Evolutionary conservation across 1,140 invertebrate species (phyloP).

Genomic region (Patella vulgata): DNA sequence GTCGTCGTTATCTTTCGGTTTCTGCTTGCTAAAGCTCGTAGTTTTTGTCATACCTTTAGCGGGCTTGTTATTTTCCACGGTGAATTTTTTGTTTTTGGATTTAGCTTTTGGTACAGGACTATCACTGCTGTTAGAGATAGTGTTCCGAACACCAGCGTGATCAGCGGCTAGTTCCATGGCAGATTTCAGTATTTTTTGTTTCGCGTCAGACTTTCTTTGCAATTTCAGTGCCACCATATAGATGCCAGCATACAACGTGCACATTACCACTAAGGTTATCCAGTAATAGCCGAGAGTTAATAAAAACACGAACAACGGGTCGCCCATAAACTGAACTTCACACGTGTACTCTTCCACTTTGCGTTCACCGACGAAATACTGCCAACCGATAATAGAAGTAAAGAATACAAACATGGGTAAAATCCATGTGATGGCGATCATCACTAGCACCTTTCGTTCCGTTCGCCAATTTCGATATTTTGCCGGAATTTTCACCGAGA

Average conservation of each 20-base stretch:
- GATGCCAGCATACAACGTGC: conserved; percentile 90
- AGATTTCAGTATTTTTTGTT: conserved; percentile 71
- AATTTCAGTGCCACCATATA: conserved; percentile 98
- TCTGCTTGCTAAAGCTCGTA: conserved; percentile 51
- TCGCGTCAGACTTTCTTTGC: conserved; percentile 92
- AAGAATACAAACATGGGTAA: conserved; percentile 97
- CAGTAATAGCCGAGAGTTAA: conserved; percentile 98
- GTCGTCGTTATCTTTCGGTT: conserved; percentile 70
- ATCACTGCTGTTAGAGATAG: conserved; percentile 9
- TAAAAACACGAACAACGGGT: conserved; percentile 97
- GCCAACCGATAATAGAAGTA: conserved; percentile 99
- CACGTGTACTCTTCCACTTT: conserved; percentile 82
- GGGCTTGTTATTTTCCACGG: conserved; percentile 6
- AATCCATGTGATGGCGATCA: conserved; percentile 91
- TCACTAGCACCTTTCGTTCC: conserved; percentile 84
- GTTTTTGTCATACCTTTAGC: conserved; percentile 35
- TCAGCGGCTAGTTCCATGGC: conserved; percentile 50
- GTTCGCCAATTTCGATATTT: conserved; percentile 98
- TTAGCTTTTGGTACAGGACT: conserved; percentile 9
- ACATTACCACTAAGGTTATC: conserved; percentile 77
- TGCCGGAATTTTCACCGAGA: conserved; percentile 98
- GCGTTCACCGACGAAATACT: conserved; percentile 91
- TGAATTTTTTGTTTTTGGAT: conserved; percentile 21
- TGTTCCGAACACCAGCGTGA: background rate
- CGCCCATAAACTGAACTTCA: conserved; percentile 97